Evolutionary conservation across 2,113 vertebrate species (phyloP).

Genomic region (Poicephalus meyeri): DNA sequence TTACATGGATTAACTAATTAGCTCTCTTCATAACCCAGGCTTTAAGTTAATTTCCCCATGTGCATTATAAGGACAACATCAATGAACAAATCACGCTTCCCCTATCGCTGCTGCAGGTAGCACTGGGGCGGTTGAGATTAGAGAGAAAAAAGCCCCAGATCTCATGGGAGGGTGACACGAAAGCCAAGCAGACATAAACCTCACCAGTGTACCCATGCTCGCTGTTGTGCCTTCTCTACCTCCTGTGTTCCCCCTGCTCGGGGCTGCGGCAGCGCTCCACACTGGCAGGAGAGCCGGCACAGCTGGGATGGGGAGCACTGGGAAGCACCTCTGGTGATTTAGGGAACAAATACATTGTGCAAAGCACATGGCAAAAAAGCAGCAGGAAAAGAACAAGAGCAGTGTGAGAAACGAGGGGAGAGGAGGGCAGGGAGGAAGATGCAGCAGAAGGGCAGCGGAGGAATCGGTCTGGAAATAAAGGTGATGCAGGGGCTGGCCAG

Average conservation of each 20-base stretch:
- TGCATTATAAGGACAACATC: neutral
- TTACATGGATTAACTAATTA: conserved; percentile 70
- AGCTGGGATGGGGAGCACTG: rapidly evolving
- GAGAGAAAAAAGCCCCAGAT: neutral
- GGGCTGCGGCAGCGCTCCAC: neutral
- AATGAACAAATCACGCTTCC: neutral
- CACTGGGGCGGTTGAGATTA: neutral
- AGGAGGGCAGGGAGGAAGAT: neutral
- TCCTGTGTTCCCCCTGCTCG: rapidly evolving
- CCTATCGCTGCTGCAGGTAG: neutral
- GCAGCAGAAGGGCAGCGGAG: neutral
- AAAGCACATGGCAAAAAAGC: neutral
- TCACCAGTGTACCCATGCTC: rapidly evolving
- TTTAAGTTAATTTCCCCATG: conserved; percentile 43
- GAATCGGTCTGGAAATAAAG: neutral
- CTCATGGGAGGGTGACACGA: rapidly evolving
- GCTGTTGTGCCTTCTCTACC: rapidly evolving
- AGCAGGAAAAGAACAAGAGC: neutral
- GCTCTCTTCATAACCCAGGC: conserved; percentile 55
- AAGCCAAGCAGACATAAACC: neutral
- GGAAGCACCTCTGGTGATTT: rapidly evolving
- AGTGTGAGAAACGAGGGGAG: neutral
- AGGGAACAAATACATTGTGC: rapidly evolving
- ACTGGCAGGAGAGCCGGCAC: rapidly evolving
- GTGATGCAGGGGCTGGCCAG: neutral